Percentiles rank a stretch among this genome's conserved stretches.
These are phyloP conservation scores for Perognathus longimembris DNA, from an alignment of 2,113 vertebrate species.

Conservation along the genomic window DNA sequence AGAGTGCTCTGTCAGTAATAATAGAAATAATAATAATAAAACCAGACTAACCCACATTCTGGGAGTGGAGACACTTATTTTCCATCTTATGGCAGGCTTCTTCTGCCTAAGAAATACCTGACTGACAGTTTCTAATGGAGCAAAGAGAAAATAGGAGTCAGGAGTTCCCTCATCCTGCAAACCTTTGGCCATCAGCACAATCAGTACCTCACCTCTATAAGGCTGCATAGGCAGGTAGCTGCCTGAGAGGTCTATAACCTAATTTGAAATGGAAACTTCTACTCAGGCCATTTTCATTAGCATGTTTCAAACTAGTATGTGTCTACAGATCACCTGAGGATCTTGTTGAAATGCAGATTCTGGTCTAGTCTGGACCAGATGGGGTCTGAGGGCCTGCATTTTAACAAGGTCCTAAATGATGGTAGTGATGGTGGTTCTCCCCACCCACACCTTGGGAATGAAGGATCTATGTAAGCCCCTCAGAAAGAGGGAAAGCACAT, in stretches of 20 bases:
- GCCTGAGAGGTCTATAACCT: neutral
- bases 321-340: neutral
- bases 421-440: neutral
- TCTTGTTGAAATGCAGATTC: constrained; percentile 27
- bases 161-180: neutral
- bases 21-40: neutral
- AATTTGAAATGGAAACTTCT: constrained; percentile 43
- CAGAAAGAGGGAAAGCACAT: neutral
- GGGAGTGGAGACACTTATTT: constrained; percentile 1
- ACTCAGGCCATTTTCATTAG: neutral
- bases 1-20: neutral
- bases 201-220: neutral
- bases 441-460: neutral
- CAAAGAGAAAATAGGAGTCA: neutral
- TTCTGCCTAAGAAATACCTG: neutral
- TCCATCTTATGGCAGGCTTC: neutral
- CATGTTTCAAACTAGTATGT: neutral
- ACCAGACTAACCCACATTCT: neutral
- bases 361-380: neutral
- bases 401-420: neutral
- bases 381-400: neutral
- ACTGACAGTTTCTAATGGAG: neutral
- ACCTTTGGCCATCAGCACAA: neutral
- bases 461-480: neutral
- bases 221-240: neutral